These are phyloP conservation scores for Toxonevra muliebris DNA, from an alignment of 2,888 invertebrate genomes.

Conservation along the genomic window DNA sequence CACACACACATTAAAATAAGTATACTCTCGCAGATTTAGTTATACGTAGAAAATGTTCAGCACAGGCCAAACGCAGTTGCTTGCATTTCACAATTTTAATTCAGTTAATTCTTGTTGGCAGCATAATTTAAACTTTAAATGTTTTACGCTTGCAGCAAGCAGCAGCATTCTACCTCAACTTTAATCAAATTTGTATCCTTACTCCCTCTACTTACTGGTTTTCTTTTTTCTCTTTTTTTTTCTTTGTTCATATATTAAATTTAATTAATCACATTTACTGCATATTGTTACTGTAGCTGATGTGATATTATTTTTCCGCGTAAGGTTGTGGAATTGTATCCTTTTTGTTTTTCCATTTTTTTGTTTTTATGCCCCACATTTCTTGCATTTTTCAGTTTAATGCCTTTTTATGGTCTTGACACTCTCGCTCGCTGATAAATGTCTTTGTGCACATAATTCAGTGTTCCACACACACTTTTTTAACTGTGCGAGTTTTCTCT, in stretches of 20 bases:
- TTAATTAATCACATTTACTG: neutral
- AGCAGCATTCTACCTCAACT: too few species aligned
- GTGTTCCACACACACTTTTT: neutral
- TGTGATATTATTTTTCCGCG: neutral
- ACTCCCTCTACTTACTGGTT: too few species aligned
- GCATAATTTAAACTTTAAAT: too few species aligned
- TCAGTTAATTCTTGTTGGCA: too few species aligned
- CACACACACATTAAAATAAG: too few species aligned
- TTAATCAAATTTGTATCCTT: too few species aligned
- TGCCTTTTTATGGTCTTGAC: constrained; percentile 10
- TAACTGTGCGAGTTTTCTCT: neutral
- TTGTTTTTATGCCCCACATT: neutral
- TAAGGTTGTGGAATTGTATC: neutral
- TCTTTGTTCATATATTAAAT: neutral
- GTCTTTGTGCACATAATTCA: constrained; percentile 13
- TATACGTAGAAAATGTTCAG: too few species aligned
- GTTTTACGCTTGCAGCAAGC: too few species aligned
- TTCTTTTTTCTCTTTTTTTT: neutral
- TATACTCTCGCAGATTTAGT: too few species aligned
- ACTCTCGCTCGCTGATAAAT: constrained; percentile 20
- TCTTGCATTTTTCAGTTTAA: constrained; percentile 7
- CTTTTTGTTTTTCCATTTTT: neutral
- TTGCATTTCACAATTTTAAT: too few species aligned
- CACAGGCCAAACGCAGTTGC: too few species aligned
- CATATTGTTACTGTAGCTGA: too few species aligned